Conservation (phyloP, 2,888 invertebrate species). For the Drosophila infuscata region DNA sequence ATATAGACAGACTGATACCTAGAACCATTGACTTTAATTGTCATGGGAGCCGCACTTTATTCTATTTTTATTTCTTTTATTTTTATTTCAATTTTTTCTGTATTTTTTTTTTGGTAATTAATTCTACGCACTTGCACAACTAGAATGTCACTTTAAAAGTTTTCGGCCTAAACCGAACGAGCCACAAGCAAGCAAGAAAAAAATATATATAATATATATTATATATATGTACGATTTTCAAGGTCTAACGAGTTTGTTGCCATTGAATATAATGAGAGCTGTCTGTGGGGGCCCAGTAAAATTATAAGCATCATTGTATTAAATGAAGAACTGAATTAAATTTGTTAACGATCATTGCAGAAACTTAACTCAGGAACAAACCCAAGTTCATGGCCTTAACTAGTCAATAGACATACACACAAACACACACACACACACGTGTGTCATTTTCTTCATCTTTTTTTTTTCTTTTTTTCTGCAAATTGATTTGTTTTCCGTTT, state of each 20-base stretch:
- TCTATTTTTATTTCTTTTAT: slow-evolving; percentile 30
- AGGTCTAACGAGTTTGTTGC: slow-evolving; percentile 81
- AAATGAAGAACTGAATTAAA: slow-evolving; percentile 70
- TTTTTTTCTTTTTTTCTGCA: slow-evolving; percentile 10
- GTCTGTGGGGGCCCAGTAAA: slow-evolving; percentile 43
- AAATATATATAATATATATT: neutral
- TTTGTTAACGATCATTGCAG: slow-evolving; percentile 45
- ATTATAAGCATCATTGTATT: slow-evolving; percentile 68
- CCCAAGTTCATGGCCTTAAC: slow-evolving; percentile 70
- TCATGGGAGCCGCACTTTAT: slow-evolving; percentile 67
- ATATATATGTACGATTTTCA: slow-evolving; percentile 55
- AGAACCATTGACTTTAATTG: slow-evolving; percentile 50
- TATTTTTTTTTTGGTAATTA: slow-evolving; percentile 58
- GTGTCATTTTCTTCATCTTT: neutral
- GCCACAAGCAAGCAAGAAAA: neutral
- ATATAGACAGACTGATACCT: slow-evolving; percentile 11
- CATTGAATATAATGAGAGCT: slow-evolving; percentile 68
- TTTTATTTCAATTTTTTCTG: slow-evolving; percentile 10
- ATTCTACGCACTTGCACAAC: slow-evolving; percentile 75
- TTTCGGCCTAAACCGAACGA: slow-evolving; percentile 54
- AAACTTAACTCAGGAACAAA: slow-evolving; percentile 9
- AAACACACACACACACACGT: neutral
- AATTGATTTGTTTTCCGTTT: slow-evolving; percentile 40
- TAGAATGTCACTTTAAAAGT: slow-evolving; percentile 62
- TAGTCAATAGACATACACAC: slow-evolving; percentile 2